Evolutionary conservation across 1,140 invertebrate species (phyloP), one percentile per base, ranked within the genome.

Genomic region (Spodoptera litura): DNA sequence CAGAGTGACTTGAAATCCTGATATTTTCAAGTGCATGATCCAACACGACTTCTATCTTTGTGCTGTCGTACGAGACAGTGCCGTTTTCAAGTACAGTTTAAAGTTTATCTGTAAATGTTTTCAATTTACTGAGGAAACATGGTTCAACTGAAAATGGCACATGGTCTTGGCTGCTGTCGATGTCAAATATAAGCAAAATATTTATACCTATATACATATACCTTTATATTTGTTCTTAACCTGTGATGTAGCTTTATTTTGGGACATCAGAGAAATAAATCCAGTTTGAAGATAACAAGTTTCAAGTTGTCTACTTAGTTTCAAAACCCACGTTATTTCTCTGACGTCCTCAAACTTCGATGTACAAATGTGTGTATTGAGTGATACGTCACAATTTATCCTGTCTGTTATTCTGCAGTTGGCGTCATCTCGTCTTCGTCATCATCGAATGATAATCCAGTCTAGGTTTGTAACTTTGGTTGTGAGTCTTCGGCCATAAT

Each of bases 11-110:
- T 82, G 66, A 77, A 83, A 78, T 51, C 77, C 78, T 66, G 53
- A 80, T 59, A 80, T 78, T 84, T 83, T 85, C 68, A 86, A 81
- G 79, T 90, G 89, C 89, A 90, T 90, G 89, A 81, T 59, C 44
- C 25, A 64, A 81, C 76, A 80, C 74, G 56, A 85, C 83, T 80
- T 82, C 51, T 80, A 62, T 79, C 72, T 81, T 68, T 78, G 61
- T 80, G 78, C 76, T 80, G 74, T 78, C 53, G 68, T 78, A 53
- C 59, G 59, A 75, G 78, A 83, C 76, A 82, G 83, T 89, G 87
- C 81, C 79, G 77, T 88, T 89, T 88, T 85, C 83, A 83, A n/a
- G 49, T 35, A 61, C 56, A 49, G 66, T 35, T 66, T 61, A 25
- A 31, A 52, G 44, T 73, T 72, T 38, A 52, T 56, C 44, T 10